Conservation (phyloP, 2,888 invertebrate species). For the Anaspis maculata region DNA sequence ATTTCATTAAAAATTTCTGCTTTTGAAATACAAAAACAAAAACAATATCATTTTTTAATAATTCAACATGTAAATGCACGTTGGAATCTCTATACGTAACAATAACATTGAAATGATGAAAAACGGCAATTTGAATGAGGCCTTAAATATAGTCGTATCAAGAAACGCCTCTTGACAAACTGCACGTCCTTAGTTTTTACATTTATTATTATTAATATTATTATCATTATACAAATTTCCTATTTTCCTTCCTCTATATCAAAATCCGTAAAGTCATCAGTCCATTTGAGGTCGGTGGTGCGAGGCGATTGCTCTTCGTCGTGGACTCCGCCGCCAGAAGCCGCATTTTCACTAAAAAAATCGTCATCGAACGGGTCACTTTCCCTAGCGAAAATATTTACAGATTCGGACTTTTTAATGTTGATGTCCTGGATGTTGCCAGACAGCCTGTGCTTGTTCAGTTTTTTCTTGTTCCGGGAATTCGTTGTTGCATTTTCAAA, state of each 20-base stretch:
- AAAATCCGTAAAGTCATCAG: constrained; percentile 44
- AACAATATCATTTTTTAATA: no score
- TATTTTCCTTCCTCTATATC: constrained; percentile 21
- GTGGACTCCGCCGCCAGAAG: constrained; percentile 9
- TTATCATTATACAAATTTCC: no score
- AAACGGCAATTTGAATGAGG: no score
- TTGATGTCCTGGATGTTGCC: constrained; percentile 47
- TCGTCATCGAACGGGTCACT: constrained; percentile 85
- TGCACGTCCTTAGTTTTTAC: no score
- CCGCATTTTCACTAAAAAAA: constrained; percentile 55
- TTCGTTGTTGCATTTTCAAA: constrained; percentile 22
- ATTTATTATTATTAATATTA: no score
- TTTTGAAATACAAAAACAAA: no score
- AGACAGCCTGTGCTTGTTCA: constrained; percentile 28
- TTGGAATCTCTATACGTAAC: no score
- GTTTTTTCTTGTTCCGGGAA: constrained; percentile 26
- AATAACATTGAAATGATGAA: no score
- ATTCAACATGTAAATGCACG: no score
- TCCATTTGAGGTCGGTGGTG: constrained; percentile 40
- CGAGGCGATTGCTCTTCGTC: constrained; percentile 19
- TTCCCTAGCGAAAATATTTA: constrained; percentile 81
- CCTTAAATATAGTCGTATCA: no score
- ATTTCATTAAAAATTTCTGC: no score
- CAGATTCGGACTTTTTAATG: constrained; percentile 81
- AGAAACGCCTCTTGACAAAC: no score